phyloP scores from a whole-genome alignment of 2,113 vertebrate genomes.

The Hypanus sabinus region DNA sequence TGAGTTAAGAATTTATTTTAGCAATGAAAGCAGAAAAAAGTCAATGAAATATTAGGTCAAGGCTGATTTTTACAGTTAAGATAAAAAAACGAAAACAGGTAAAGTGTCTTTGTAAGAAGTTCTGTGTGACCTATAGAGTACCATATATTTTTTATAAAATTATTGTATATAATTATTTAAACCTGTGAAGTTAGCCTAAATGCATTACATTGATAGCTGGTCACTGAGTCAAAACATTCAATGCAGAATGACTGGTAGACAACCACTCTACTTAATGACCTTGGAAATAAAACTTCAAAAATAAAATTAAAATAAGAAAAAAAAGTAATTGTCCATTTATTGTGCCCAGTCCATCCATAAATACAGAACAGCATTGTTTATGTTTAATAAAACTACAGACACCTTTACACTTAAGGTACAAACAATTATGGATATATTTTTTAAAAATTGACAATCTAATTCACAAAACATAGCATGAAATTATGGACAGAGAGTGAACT shows the following conservation, averaged over 20 bases:
- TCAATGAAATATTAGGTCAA: background rate
- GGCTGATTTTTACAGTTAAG: background rate
- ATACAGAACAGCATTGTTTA: constrained; percentile 18
- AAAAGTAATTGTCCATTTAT: background rate
- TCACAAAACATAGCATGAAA: constrained; percentile 54
- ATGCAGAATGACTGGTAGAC: background rate
- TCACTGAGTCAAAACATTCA: background rate
- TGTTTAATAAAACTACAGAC: constrained; percentile 14
- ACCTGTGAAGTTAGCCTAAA: background rate
- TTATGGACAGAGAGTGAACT: constrained; percentile 51
- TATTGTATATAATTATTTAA: constrained; percentile 22
- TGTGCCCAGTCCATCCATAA: background rate
- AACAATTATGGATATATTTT: constrained; percentile 22
- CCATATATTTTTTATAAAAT: constrained; percentile 28
- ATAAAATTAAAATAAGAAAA: constrained; percentile 3
- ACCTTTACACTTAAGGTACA: background rate
- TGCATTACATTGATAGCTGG: constrained; percentile 22
- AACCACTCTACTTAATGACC: background rate
- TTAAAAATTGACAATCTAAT: constrained; percentile 49
- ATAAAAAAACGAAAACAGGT: background rate
- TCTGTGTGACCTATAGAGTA: background rate
- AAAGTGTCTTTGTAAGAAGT: background rate
- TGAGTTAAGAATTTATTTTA: constrained; percentile 28
- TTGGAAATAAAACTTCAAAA: constrained; percentile 15
- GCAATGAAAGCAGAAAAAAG: background rate